Conservation (phyloP, 2,888 invertebrate species). For the Barypeithes pellucidus region DNA sequence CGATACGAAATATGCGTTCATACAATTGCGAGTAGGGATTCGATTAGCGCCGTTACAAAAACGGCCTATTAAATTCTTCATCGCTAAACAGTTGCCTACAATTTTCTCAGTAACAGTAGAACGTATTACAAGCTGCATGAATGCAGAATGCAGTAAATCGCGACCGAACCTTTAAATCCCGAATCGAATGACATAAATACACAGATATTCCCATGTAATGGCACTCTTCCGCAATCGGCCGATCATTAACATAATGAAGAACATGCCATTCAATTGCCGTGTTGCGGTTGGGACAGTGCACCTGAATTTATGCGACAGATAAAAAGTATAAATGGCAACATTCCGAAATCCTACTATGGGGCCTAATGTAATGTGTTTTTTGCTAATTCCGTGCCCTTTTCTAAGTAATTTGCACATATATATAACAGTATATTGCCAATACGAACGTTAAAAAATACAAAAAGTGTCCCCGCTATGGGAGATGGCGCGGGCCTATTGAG, state of each 20-base stretch:
- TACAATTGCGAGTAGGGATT: no score
- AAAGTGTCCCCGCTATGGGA: no score
- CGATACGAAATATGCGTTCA: no score
- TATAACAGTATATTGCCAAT: no score
- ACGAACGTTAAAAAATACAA: no score
- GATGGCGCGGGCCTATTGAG: no score
- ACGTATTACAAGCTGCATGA: conserved; percentile 27
- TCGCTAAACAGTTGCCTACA: conserved; percentile 6
- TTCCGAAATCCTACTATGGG: no score
- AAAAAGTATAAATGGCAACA: no score
- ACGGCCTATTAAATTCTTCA: neutral
- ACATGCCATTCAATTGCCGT: conserved; percentile 48
- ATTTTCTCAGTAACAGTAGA: conserved; percentile 18
- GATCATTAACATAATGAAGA: conserved; percentile 51
- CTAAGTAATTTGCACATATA: no score
- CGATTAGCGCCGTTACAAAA: no score
- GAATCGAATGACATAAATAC: conserved; percentile 48
- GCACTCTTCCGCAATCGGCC: conserved; percentile 50
- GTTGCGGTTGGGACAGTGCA: conserved; percentile 14
- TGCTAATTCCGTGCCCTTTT: no score
- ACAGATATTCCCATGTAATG: conserved; percentile 46
- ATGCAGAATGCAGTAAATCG: conserved; percentile 38
- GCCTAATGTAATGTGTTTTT: no score
- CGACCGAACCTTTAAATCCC: conserved; percentile 43
- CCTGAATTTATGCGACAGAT: conserved; percentile 33